phyloP scores from a whole-genome alignment of 2,797 vertebrate genomes.

The Hippopotamyrus pictus region DNA sequence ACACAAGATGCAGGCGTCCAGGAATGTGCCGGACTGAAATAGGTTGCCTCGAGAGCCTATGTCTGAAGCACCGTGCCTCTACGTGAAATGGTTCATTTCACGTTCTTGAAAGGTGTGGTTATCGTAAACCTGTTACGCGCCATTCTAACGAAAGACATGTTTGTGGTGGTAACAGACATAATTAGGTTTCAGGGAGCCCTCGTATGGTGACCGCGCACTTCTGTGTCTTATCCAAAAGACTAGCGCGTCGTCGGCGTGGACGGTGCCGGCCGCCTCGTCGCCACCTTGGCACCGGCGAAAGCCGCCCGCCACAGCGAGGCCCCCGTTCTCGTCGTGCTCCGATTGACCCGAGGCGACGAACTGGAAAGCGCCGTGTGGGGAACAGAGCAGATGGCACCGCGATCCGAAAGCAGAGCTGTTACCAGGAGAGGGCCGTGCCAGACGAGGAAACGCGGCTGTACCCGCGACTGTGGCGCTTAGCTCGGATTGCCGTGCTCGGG shows the following conservation, averaged over 20 bases:
- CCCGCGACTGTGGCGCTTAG: neutral
- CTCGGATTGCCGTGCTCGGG: neutral
- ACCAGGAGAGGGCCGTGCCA: neutral
- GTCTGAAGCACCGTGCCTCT: neutral
- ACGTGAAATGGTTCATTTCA: neutral
- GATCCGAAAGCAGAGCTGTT: neutral
- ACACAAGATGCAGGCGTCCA: neutral
- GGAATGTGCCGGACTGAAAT: neutral
- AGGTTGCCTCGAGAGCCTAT: neutral
- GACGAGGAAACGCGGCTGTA: neutral
- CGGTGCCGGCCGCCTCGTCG: neutral
- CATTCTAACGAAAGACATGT: neutral
- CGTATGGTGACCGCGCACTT: neutral
- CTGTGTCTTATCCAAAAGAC: neutral
- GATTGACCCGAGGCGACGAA: neutral
- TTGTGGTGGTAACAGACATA: neutral
- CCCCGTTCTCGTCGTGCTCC: neutral
- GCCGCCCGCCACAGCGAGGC: neutral
- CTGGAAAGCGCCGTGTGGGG: neutral
- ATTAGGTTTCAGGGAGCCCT: neutral
- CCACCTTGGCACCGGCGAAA: neutral
- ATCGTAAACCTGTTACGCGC: neutral
- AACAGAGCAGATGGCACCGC: neutral
- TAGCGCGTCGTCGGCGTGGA: neutral
- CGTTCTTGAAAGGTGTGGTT: neutral